These are phyloP conservation scores for Stichopus horrens DNA, from an alignment of 53 echinoderm and acorn worm species.

Conservation along the genomic window DNA sequence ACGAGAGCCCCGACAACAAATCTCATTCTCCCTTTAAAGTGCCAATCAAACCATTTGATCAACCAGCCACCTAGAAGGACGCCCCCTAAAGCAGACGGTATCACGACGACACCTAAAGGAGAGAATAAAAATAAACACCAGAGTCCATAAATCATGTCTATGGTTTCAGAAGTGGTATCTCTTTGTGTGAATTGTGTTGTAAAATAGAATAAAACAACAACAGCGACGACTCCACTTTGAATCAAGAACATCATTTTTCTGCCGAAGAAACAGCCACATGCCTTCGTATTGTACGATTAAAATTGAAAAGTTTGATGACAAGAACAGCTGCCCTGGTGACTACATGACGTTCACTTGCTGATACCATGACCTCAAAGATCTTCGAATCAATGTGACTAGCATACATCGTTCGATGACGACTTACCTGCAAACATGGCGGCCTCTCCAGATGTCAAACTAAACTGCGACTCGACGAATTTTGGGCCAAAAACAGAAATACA, in stretches of 20 bases:
- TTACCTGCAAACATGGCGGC: constrained; percentile 89
- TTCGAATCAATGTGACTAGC: no score
- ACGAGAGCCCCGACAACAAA: constrained; percentile 62
- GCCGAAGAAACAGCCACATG: no score
- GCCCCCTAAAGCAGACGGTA: constrained; percentile 83
- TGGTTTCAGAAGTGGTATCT: constrained; percentile 5
- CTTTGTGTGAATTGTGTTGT: no score
- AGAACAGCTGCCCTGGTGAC: no score
- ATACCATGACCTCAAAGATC: no score
- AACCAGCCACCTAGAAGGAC: constrained; percentile 94
- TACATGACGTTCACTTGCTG: no score
- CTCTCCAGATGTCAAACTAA: constrained; percentile 72
- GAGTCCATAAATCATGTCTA: not conserved
- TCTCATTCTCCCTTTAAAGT: constrained; percentile 75
- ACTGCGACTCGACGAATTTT: constrained; percentile 96
- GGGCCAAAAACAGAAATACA: constrained; percentile 95
- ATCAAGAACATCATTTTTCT: no score
- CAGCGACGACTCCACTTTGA: no score
- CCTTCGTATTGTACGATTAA: no score
- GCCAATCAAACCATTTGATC: constrained; percentile 73
- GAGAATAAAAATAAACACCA: not conserved
- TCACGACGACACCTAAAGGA: constrained; percentile 72
- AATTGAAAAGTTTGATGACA: no score
- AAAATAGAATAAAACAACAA: no score
- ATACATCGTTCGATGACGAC: not conserved